phyloP scores from a whole-genome alignment of 64 coral and sea anemone species.

The Stylophora pistillata region DNA sequence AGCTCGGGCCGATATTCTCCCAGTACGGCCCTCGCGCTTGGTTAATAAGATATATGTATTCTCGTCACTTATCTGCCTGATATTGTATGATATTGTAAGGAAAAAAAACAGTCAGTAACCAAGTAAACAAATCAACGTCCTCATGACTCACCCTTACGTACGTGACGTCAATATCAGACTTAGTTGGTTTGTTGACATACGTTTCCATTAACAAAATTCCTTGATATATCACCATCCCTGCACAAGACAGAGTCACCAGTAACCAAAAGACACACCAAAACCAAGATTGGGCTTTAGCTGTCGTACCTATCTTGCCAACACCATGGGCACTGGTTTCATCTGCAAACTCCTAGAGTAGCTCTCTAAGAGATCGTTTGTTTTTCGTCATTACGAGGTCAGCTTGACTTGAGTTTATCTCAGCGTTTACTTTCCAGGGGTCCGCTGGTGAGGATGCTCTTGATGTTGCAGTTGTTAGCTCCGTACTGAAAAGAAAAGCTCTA shows the following conservation, averaged over 20 bases:
- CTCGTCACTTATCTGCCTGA: no score
- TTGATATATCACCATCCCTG: conserved; percentile 57
- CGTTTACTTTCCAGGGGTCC: conserved; percentile 15
- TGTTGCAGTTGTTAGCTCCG: not conserved
- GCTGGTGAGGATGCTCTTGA: not conserved
- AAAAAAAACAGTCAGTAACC: no score
- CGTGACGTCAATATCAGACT: conserved; percentile 55
- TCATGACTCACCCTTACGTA: conserved; percentile 36
- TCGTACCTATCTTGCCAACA: conserved; percentile 37
- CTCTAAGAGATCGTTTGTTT: conserved; percentile 30
- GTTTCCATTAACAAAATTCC: conserved; percentile 20
- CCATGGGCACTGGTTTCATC: conserved; percentile 53
- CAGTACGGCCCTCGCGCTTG: no score
- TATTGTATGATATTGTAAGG: no score
- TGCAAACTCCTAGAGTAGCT: conserved; percentile 53
- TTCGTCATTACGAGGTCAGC: conserved; percentile 11
- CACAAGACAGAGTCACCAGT: conserved; percentile 22
- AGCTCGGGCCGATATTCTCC: no score
- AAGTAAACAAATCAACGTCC: not conserved
- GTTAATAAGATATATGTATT: no score
- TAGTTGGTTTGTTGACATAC: conserved; percentile 44
- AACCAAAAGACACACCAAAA: conserved; percentile 65
- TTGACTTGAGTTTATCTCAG: not conserved
- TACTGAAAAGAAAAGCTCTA: not conserved
- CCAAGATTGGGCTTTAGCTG: conserved; percentile 18